A percentile compares a stretch with the other conserved stretches of the same genome.
Conservation (phyloP, 2,888 invertebrate genomes). For the Drosophila infuscata region DNA sequence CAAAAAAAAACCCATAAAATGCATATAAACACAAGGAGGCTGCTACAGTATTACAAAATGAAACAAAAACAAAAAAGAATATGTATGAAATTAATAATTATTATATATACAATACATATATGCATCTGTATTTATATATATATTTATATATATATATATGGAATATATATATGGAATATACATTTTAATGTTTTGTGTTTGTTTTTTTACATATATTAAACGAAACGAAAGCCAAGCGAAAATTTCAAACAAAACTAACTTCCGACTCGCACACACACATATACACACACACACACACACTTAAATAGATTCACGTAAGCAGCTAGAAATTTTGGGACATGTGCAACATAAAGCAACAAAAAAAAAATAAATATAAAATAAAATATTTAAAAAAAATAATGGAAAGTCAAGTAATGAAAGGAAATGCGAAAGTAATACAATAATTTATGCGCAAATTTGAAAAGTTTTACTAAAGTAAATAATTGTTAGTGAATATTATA, state of each 20-base stretch:
- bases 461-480: conserved; percentile 78
- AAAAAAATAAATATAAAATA: conserved; percentile 4
- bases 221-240: conserved; percentile 45
- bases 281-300: conserved; percentile 16
- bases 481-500: conserved; percentile 78
- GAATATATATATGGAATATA: conserved; percentile 38
- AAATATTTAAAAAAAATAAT: conserved; percentile 4
- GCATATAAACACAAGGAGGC: conserved; percentile 74
- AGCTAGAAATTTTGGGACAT: conserved; percentile 50
- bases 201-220: conserved; percentile 57
- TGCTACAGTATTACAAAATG: conserved; percentile 81
- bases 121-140: conserved; percentile 25
- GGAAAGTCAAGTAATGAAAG: conserved; percentile 22
- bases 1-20: conserved; percentile 27
- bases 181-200: conserved; percentile 65
- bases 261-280: conserved; percentile 31
- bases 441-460: conserved; percentile 79
- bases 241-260: conserved; percentile 45
- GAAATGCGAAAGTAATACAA: conserved; percentile 61
- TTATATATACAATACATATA: conserved; percentile 37
- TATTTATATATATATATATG: conserved; percentile 34
- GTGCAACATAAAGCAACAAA: conserved; percentile 43
- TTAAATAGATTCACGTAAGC: conserved; percentile 11
- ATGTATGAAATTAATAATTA: conserved; percentile 54
- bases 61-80: conserved; percentile 39